A percentile compares a stretch with the other conserved stretches of the same genome.
Conservation (phyloP, 2,797 vertebrate genomes). For the Gymnocypris eckloni region DNA sequence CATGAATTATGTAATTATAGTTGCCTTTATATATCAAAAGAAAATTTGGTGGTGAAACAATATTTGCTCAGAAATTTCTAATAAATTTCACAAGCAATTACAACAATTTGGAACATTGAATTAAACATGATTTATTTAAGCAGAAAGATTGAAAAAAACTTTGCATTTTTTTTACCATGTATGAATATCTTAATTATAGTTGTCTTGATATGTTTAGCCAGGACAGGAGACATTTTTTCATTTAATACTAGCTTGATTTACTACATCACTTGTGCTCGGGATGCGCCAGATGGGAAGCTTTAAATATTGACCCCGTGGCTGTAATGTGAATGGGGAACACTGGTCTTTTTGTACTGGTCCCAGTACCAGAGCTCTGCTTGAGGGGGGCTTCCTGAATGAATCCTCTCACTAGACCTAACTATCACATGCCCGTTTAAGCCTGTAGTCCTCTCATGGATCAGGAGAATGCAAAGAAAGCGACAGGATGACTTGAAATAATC, state of each 20-base stretch:
- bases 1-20: neutral
- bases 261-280: slow-evolving; percentile 10
- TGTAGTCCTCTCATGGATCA: slow-evolving; percentile 73
- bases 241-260: slow-evolving; percentile 22
- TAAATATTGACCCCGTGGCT: slow-evolving; percentile 50
- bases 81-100: neutral
- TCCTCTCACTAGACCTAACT: slow-evolving; percentile 34
- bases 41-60: neutral
- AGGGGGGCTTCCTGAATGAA: slow-evolving; percentile 48
- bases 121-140: neutral
- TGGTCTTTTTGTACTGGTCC: slow-evolving; percentile 58
- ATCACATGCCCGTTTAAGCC: slow-evolving; percentile 71
- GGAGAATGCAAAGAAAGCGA: slow-evolving; percentile 68
- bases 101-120: neutral
- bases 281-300: slow-evolving; percentile 51
- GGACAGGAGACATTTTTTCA: neutral
- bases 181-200: neutral
- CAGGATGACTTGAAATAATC: slow-evolving; percentile 73
- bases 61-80: neutral
- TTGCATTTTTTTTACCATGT: neutral
- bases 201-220: neutral
- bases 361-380: slow-evolving; percentile 42
- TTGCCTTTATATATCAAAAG: neutral
- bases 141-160: neutral
- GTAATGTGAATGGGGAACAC: slow-evolving; percentile 50